phyloP scores from a whole-genome alignment of 2,797 vertebrate species.

The Sebastes aleutianus region DNA sequence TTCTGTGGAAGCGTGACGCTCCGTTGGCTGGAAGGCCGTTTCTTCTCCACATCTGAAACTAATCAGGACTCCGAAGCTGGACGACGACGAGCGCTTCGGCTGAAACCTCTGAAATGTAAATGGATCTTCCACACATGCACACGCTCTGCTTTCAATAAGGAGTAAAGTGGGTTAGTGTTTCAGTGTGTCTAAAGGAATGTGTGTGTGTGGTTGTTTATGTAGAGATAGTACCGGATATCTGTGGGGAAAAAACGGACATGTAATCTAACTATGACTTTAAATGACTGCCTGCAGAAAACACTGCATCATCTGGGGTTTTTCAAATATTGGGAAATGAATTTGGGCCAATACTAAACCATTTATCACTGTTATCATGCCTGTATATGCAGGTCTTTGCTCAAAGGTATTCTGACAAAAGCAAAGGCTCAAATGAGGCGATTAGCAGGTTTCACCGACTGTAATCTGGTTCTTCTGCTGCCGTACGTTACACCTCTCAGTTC shows the following conservation, averaged over 20 bases:
- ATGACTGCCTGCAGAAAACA: neutral
- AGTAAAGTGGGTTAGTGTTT: neutral
- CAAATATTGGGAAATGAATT: neutral
- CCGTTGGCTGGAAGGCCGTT: neutral
- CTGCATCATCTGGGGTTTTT: neutral
- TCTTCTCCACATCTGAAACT: slow-evolving; percentile 52
- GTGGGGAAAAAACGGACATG: neutral
- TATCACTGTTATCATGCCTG: neutral
- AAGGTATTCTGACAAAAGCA: neutral
- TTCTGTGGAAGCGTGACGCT: neutral
- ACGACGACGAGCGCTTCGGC: neutral
- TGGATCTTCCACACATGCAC: neutral
- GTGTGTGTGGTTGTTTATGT: neutral
- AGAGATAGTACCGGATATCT: neutral
- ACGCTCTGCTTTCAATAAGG: neutral
- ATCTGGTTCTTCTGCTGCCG: neutral
- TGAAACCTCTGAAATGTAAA: slow-evolving; percentile 14
- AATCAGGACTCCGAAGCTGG: slow-evolving; percentile 29
- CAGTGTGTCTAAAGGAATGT: neutral
- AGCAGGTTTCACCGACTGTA: neutral
- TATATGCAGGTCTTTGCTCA: neutral
- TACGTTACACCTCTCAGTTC: neutral
- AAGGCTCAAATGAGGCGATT: neutral
- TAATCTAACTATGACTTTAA: neutral
- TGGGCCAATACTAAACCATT: neutral